Percentiles rank a stretch among this genome's conserved stretches.
Evolutionary conservation across 2,797 vertebrate genomes (phyloP).

Genomic region (Heliangelus exortis): DNA sequence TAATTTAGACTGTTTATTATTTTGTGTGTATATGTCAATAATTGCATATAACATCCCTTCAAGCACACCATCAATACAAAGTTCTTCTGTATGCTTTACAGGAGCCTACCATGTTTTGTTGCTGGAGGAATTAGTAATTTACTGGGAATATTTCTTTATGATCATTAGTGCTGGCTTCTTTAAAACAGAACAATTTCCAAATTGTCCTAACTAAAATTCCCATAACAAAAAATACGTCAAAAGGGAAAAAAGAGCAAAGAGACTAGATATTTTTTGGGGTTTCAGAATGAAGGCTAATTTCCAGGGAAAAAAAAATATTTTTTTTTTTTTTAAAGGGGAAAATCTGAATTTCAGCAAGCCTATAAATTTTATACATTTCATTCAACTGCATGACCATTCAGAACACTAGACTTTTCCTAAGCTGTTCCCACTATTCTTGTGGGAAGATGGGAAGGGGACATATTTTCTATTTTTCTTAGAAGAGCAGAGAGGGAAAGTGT

Average conservation of each 20-base stretch:
- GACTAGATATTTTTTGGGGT: background rate
- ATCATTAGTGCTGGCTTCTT: accelerated
- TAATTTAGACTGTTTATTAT: background rate
- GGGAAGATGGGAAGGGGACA: background rate
- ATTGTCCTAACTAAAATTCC: background rate
- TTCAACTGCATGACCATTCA: background rate
- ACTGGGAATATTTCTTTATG: background rate
- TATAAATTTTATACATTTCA: background rate
- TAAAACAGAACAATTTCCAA: background rate
- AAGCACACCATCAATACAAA: background rate
- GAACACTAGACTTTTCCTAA: background rate
- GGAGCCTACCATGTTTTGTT: background rate
- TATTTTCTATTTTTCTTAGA: background rate
- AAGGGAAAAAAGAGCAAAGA: background rate
- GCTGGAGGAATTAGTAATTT: background rate
- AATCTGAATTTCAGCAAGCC: background rate
- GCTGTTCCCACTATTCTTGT: background rate
- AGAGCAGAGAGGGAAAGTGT: background rate
- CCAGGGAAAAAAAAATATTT: background rate
- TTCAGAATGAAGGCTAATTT: background rate
- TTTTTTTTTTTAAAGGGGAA: background rate
- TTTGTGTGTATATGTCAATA: background rate
- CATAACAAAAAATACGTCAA: background rate
- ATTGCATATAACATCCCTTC: background rate
- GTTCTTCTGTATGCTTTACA: background rate